Conservation (phyloP, 2,888 invertebrate species). For the Drosophila ezoana region DNA sequence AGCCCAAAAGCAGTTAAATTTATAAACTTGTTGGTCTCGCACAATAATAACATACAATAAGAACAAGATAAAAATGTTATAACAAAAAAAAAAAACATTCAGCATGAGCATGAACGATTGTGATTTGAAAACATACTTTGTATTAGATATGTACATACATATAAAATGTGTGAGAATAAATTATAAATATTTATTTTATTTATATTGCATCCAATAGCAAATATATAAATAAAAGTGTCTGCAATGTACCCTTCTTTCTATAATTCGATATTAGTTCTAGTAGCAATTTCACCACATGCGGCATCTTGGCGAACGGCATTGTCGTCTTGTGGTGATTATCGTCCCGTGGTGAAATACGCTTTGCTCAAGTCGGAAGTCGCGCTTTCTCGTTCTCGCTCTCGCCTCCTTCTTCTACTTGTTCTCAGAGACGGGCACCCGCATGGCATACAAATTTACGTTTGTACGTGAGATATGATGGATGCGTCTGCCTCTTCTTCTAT, state of each 20-base stretch:
- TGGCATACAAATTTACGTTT: conserved; percentile 48
- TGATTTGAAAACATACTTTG: too few species aligned
- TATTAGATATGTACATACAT: too few species aligned
- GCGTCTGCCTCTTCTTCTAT: conserved; percentile 28
- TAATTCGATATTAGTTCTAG: too few species aligned
- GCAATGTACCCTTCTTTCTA: too few species aligned
- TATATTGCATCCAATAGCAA: too few species aligned
- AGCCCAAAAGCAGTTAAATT: conserved; percentile 40
- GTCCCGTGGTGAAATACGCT: conserved; percentile 44
- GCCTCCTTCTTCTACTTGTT: not conserved
- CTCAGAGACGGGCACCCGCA: conserved; percentile 42
- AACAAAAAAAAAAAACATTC: conserved; percentile 29
- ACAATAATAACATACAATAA: conserved; percentile 10
- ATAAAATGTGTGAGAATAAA: too few species aligned
- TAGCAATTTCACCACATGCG: too few species aligned
- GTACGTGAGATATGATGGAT: conserved; percentile 63
- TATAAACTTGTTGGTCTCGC: conserved; percentile 61
- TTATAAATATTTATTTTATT: too few species aligned
- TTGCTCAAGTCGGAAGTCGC: conserved; percentile 37
- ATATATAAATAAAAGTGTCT: too few species aligned
- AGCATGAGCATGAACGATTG: not conserved
- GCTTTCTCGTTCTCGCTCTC: conserved; percentile 8
- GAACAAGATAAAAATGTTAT: not conserved
- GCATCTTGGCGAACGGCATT: not conserved
- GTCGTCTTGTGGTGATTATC: conserved; percentile 30